Conservation (phyloP, 2,113 vertebrate species). For the Oreochromis tanganicae region DNA sequence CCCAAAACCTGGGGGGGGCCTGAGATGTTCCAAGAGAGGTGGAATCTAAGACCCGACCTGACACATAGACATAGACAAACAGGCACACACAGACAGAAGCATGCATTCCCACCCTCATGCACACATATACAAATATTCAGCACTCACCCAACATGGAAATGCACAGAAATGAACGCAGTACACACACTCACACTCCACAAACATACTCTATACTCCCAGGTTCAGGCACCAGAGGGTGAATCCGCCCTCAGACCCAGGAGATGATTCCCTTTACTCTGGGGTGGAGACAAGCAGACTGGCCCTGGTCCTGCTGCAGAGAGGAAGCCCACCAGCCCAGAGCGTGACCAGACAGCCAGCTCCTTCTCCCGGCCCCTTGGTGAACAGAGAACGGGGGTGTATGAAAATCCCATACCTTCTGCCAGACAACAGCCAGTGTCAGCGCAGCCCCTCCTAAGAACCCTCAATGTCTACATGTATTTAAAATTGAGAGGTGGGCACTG, state of each 20-base stretch:
- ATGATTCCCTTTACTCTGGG: too few species aligned
- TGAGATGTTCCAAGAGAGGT: not conserved
- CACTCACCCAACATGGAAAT: not conserved
- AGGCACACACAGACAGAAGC: not conserved
- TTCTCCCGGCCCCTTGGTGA: too few species aligned
- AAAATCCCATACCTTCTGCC: not conserved
- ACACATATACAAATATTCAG: not conserved
- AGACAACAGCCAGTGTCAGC: not conserved
- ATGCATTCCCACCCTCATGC: not conserved
- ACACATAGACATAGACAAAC: not conserved
- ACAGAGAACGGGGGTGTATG: not conserved
- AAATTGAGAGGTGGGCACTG: not conserved
- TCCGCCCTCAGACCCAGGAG: too few species aligned
- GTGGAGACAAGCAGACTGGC: too few species aligned
- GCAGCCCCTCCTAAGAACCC: not conserved
- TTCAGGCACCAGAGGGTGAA: too few species aligned
- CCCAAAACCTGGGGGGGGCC: not conserved
- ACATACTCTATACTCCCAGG: not conserved
- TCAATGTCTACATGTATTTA: not conserved
- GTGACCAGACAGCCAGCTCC: too few species aligned
- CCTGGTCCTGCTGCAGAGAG: too few species aligned
- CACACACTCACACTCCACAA: not conserved
- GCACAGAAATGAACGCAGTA: not conserved
- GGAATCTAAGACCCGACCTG: not conserved
- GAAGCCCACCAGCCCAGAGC: too few species aligned